Evolutionary conservation across 2,888 invertebrate genomes (phyloP).

Genomic region (Napeogenes inachia): DNA sequence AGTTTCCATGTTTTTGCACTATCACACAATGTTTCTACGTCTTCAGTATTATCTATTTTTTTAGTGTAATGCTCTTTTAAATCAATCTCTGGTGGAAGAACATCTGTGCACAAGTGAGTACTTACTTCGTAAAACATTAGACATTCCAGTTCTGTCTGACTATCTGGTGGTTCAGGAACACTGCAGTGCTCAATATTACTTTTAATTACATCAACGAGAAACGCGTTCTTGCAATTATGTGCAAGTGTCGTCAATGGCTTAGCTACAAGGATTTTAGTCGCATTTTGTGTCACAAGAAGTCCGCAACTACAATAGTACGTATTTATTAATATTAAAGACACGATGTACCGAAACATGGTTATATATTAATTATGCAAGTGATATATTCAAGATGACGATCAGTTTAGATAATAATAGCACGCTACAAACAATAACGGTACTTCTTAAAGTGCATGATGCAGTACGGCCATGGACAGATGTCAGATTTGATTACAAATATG

Average conservation of each 20-base stretch:
- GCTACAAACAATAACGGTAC: constrained; percentile 13
- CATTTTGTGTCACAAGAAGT: constrained; percentile 38
- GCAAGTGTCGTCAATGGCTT: constrained; percentile 40
- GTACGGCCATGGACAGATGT: too few relatives aligned
- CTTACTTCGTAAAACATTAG: constrained; percentile 65
- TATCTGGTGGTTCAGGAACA: constrained; percentile 37
- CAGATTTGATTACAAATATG: too few relatives aligned
- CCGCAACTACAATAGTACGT: constrained; percentile 51
- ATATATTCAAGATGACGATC: neutral
- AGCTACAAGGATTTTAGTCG: constrained; percentile 24
- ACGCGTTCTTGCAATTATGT: constrained; percentile 46
- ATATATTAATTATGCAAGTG: neutral
- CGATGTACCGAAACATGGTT: constrained; percentile 50
- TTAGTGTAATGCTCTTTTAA: constrained; percentile 40
- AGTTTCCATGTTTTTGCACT: constrained; percentile 51
- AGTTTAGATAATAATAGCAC: constrained; percentile 5
- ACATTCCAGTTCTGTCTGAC: constrained; percentile 50
- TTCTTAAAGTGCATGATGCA: too few relatives aligned
- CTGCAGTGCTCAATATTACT: constrained; percentile 46
- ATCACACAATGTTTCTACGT: constrained; percentile 46
- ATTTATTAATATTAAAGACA: constrained; percentile 52
- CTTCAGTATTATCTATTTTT: constrained; percentile 43
- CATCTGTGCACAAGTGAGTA: constrained; percentile 51
- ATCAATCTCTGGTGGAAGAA: constrained; percentile 36
- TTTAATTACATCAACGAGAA: constrained; percentile 46